These are phyloP conservation scores for Magallana gigas DNA, from an alignment of 1,140 invertebrate genomes.

Conservation along the genomic window DNA sequence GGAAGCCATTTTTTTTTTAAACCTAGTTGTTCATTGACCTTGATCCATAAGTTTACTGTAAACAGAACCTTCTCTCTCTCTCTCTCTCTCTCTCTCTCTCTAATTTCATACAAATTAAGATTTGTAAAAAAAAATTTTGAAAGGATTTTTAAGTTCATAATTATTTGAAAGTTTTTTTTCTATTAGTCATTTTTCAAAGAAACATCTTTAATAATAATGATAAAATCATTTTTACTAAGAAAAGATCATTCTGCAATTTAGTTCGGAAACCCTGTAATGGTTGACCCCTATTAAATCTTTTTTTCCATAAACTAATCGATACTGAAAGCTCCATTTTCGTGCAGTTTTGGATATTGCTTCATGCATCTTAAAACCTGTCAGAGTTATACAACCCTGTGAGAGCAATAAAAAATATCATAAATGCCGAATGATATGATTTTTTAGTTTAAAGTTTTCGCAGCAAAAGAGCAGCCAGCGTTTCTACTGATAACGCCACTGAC, in stretches of 20 bases:
- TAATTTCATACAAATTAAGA: not conserved
- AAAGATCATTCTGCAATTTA: too few relatives aligned
- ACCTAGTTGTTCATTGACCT: constrained; percentile 13
- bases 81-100: not conserved
- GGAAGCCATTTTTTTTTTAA: constrained; percentile 22
- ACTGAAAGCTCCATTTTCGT: not conserved
- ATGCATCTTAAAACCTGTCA: not conserved
- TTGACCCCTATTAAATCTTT: not conserved
- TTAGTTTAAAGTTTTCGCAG: not conserved
- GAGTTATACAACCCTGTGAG: not conserved
- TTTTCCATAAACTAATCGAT: not conserved
- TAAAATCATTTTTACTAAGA: too few relatives aligned
- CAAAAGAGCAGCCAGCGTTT: not conserved
- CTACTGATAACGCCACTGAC: too few relatives aligned
- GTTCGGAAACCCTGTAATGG: too few relatives aligned
- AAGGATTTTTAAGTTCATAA: too few relatives aligned
- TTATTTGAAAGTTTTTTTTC: too few relatives aligned
- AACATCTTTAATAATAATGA: too few relatives aligned
- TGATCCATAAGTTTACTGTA: constrained; percentile 3
- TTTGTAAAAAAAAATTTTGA: too few relatives aligned
- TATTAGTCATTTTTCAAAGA: too few relatives aligned
- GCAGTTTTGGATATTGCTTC: not conserved
- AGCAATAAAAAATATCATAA: constrained; percentile 28
- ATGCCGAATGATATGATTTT: not conserved
- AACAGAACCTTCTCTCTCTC: not conserved